Base-by-base conservation (phyloP, 2,888 invertebrate species). In the Diachrysia chrysitis region DNA sequence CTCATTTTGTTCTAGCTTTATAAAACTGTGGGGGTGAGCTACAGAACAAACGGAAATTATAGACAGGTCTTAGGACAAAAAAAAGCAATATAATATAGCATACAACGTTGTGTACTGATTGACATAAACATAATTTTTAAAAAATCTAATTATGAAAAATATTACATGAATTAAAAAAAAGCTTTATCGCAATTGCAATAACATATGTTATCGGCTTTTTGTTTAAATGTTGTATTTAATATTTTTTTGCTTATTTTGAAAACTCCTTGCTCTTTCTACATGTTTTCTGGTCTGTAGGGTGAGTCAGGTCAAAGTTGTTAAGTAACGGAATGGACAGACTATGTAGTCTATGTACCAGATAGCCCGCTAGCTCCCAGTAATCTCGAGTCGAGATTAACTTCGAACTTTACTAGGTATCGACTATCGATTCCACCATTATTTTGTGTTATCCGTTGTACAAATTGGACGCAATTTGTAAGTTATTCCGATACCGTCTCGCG, bases 361-460 rank as follows among this genome's bases (percentile, higher is more conserved):
- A 63, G 66, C 69, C 85, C 73, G 79, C 68, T 67, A 68, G 73
- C 79, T 71, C 66, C 64, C 73, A 86, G 90, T 91, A 91, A 92
- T 93, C 90, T 87, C 85, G 86, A 90, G 88, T 89, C 66, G 85
- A 90, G 92, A 93, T 93, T 92, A 93, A 93, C 87, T 90, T 84
- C 84, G 74, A 92, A 94, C 88, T 93, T 91, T 73, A 69, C 83
- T 81, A 83, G 84, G 90, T 91, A 93, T 93, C 87, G 90, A 90
- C 87, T 88, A 84, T 75, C 74, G 71, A 62, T 67, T 75, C 80
- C 80, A 87, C 89, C 90, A 91, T 92, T 93, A 93, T 92, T 91
- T 91, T 86, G 88, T 88, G 88, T 88, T 86, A 78, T 74, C 79
- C 71, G 65, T 66, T 66, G 67, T 71, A 79, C 81, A 84, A 75